A percentile compares a stretch with the other conserved stretches of the same genome.
These are phyloP conservation scores for Proctacanthus coquilletti DNA, from an alignment of 1,140 invertebrate genomes.

Conservation along the genomic window DNA sequence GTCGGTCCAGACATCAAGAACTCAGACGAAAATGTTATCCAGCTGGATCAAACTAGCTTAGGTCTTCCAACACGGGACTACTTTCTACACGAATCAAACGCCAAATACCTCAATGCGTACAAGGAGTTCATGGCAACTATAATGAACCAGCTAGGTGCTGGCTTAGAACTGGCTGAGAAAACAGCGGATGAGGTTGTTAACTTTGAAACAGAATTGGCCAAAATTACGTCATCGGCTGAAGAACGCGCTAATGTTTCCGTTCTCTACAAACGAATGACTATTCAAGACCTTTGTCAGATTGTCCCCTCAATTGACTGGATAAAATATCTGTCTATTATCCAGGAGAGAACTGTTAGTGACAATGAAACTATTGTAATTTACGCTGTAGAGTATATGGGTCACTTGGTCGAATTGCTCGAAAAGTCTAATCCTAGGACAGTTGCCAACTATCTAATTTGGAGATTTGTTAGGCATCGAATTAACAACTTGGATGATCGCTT, in stretches of 20 bases:
- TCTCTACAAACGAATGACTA: slow-evolving; percentile 61
- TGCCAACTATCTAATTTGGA: slow-evolving; percentile 65
- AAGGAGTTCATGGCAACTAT: slow-evolving; percentile 58
- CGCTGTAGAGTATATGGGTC: slow-evolving; percentile 22
- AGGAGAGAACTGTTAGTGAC: slow-evolving; percentile 52
- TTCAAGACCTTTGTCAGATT: slow-evolving; percentile 46
- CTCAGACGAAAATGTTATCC: slow-evolving; percentile 70
- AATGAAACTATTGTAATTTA: slow-evolving; percentile 10
- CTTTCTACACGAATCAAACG: slow-evolving; percentile 54
- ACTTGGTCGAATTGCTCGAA: slow-evolving; percentile 28
- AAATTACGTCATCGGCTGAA: slow-evolving; percentile 63
- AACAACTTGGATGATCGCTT: slow-evolving; percentile 74
- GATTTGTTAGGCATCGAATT: slow-evolving; percentile 70
- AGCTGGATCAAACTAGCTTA: slow-evolving; percentile 77
- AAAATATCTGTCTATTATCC: slow-evolving; percentile 51
- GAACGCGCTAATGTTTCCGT: slow-evolving; percentile 63
- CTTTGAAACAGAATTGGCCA: slow-evolving; percentile 59
- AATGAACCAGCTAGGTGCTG: slow-evolving; percentile 49
- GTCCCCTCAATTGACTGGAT: slow-evolving; percentile 69
- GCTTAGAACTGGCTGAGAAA: slow-evolving; percentile 35
- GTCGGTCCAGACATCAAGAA: slow-evolving; percentile 80
- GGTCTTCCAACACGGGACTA: slow-evolving; percentile 76
- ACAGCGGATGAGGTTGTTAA: slow-evolving; percentile 59
- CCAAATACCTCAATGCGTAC: slow-evolving; percentile 60
- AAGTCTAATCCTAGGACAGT: slow-evolving; percentile 31